Evolutionary conservation across 2,113 vertebrate genomes (phyloP), one percentile per base, ranked within the genome.

Genomic region (Pipa parva): DNA sequence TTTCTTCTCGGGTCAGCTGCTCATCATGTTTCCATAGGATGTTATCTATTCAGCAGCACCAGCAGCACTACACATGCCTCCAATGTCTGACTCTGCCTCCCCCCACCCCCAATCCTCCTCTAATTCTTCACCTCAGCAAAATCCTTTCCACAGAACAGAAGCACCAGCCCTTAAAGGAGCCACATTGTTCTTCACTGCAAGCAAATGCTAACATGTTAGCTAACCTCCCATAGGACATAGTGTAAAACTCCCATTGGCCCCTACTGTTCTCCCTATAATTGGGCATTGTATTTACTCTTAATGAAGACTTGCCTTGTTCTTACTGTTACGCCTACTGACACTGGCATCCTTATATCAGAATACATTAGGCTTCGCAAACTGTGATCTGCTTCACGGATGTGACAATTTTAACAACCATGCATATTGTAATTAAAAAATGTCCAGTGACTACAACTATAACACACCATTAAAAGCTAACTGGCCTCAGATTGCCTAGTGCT

Each of bases 181-280:
- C 66, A 70, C 66, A 70, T 13, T 26, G 39, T 54, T 45, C 36
- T 61, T 45, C 26, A 25, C 48, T 45, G 49, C 33, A 31, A 70
- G 57, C 48, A 52, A 70, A 69, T 60, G 46, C 27, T 50, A 25
- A 10, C 65, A 68, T 69, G 66, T 45, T 54, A 69, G 48, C 48
- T 42, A 20, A 58, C 28, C 36, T 61, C 12, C 33, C 22, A 61
- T 28, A 52, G 66, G 66, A 5, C 42, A 26, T 24, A 61, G 18
- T 11, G 66, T 24, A 60, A n/a, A 22, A 61, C 42, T 61, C 45
- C 56, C 3, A 60, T 70, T 61, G 66, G 66, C 48, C 45, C 46
- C 31, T 9, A 29, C 66, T 24, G 48, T 22, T 33, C 26, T 52
- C 54, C 31, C 29, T 24, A 13, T 61, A 69, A 69, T 69, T 60